Percentiles rank a stretch among this genome's conserved stretches.
Evolutionary conservation across 2,113 vertebrate species (phyloP).

Genomic region (Cryptotis parvus): DNA sequence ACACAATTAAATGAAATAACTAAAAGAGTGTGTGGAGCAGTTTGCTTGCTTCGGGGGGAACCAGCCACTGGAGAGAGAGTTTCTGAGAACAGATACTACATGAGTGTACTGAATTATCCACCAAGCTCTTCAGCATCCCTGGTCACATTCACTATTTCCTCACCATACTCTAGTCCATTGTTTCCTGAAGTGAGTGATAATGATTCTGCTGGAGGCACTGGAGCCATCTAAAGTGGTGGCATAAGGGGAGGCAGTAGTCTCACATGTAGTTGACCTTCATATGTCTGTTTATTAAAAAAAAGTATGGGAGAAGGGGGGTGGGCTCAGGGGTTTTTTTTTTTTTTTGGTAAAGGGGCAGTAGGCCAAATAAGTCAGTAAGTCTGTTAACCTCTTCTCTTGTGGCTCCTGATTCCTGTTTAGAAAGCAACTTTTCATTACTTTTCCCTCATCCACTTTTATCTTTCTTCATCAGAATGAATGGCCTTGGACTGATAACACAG

Average conservation of each 20-base stretch:
- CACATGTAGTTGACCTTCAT: too few relatives aligned
- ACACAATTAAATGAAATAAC: conserved; percentile 50
- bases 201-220: too few relatives aligned
- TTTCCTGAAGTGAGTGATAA: too few relatives aligned
- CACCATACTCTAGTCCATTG: not conserved
- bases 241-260: too few relatives aligned
- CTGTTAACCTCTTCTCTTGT: too few relatives aligned
- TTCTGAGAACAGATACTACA: not conserved
- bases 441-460: not conserved
- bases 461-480: not conserved
- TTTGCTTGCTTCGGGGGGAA: not conserved
- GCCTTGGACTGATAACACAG: not conserved
- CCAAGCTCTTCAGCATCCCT: too few relatives aligned
- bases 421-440: not conserved
- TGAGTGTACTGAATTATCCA: not conserved
- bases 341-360: too few relatives aligned
- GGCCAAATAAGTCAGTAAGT: too few relatives aligned
- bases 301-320: too few relatives aligned
- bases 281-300: too few relatives aligned
- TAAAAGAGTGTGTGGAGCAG: not conserved
- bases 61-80: not conserved
- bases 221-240: too few relatives aligned
- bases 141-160: not conserved
- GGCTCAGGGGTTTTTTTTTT: too few relatives aligned
- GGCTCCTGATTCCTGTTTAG: not conserved